Conservation (phyloP, 2,888 invertebrate genomes). For the Hyppa rectilinea region DNA sequence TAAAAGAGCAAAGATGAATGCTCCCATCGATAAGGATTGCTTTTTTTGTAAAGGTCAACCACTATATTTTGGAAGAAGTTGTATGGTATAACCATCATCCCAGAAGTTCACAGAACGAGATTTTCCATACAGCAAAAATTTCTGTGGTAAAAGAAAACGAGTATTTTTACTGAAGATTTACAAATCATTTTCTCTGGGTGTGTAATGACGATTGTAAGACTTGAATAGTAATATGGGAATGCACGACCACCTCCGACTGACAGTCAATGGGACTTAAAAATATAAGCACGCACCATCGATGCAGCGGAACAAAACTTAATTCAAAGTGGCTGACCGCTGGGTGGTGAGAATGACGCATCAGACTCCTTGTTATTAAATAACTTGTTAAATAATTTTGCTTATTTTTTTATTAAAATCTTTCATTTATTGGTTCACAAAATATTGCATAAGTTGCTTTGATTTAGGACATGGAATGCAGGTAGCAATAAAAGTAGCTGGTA, state of each 20-base stretch:
- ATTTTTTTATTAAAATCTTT: too few species aligned
- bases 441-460: background rate
- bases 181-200: slow-evolving; percentile 14
- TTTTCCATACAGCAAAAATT: background rate
- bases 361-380: slow-evolving; percentile 7
- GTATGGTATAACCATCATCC: too few species aligned
- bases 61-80: background rate
- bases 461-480: background rate
- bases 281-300: slow-evolving; percentile 42
- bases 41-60: background rate
- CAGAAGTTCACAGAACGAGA: background rate
- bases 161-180: background rate
- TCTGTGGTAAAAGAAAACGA: background rate
- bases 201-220: slow-evolving; percentile 24
- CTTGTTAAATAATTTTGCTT: too few species aligned
- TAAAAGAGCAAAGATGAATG: background rate
- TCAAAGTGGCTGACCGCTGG: slow-evolving; percentile 32
- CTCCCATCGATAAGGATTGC: background rate
- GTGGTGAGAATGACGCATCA: slow-evolving; percentile 9
- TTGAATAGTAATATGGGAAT: slow-evolving; percentile 41
- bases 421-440: background rate
- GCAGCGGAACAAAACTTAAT: slow-evolving; percentile 37
- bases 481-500: background rate
- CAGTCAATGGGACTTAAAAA: slow-evolving; percentile 39
- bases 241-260: slow-evolving; percentile 23